phyloP scores from a whole-genome alignment of 2,113 vertebrate genomes.

The Crotalus viridis region DNA sequence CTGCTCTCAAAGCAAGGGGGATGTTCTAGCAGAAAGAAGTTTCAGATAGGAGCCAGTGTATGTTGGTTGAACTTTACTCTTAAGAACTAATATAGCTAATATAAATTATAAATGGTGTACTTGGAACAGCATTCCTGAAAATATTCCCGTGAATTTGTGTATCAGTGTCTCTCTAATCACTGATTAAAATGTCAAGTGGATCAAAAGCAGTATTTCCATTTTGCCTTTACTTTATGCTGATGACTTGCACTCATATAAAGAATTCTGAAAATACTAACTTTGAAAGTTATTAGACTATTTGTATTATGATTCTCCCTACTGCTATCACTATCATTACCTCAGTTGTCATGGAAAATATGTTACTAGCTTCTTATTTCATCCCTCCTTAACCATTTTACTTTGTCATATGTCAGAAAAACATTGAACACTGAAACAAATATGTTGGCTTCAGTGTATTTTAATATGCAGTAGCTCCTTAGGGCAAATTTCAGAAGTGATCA shows the following conservation, averaged over 20 bases:
- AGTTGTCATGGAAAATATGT: slow-evolving; percentile 57
- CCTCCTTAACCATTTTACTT: background rate
- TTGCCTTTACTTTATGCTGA: slow-evolving; percentile 68
- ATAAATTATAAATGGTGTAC: slow-evolving; percentile 33
- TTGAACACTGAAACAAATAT: background rate
- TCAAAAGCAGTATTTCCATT: slow-evolving; percentile 71
- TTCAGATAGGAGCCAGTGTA: slow-evolving; percentile 53
- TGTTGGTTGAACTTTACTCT: slow-evolving; percentile 42
- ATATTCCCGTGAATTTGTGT: slow-evolving; percentile 48
- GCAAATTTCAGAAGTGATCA: background rate
- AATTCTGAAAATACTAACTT: slow-evolving; percentile 68
- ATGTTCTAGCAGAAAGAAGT: slow-evolving; percentile 62
- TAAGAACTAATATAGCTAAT: slow-evolving; percentile 32
- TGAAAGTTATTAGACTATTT: slow-evolving; percentile 63
- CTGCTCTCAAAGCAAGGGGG: slow-evolving; percentile 69
- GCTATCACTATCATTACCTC: background rate
- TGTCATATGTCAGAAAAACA: background rate
- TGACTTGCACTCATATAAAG: slow-evolving; percentile 72
- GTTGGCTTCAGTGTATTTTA: background rate
- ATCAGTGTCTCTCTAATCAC: slow-evolving; percentile 45
- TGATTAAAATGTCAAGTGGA: slow-evolving; percentile 72
- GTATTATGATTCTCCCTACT: slow-evolving; percentile 60
- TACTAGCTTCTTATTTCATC: slow-evolving; percentile 45
- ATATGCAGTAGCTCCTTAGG: background rate
- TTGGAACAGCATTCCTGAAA: slow-evolving; percentile 62